These are phyloP conservation scores for Danionella dracula DNA, from an alignment of 2,797 vertebrate genomes.

Conservation along the genomic window DNA sequence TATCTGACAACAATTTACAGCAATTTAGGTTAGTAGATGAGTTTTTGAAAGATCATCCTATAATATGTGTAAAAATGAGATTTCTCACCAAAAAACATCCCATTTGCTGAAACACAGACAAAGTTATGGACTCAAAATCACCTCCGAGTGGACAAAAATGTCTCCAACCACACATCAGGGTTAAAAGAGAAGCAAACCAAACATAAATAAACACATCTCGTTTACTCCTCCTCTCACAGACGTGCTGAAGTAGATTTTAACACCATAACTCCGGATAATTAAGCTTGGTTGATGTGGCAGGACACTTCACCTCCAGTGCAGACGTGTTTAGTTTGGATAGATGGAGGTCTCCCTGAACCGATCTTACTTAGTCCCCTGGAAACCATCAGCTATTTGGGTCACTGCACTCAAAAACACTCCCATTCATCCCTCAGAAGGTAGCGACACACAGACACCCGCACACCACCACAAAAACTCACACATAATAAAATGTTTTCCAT, in stretches of 20 bases:
- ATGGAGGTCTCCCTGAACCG: conserved; percentile 16
- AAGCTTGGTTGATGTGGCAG: background rate
- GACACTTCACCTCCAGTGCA: background rate
- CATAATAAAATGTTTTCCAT: background rate
- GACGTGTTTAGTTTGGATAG: conserved; percentile 9
- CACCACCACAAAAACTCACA: background rate
- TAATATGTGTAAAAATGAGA: too few species aligned
- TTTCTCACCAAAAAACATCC: too few species aligned
- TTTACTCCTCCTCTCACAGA: background rate
- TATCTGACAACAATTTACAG: too few species aligned
- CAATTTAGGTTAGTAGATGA: too few species aligned
- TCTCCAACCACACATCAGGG: too few species aligned
- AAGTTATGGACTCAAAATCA: too few species aligned
- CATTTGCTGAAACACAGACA: too few species aligned
- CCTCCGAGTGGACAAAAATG: too few species aligned
- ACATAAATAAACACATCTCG: too few species aligned
- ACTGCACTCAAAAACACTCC: conserved; percentile 7
- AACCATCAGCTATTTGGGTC: conserved; percentile 31
- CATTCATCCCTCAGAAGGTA: background rate
- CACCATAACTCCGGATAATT: conserved; percentile 19
- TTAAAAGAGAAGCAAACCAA: too few species aligned
- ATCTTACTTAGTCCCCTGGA: conserved; percentile 19
- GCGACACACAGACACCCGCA: background rate
- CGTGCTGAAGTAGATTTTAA: background rate
- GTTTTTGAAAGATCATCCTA: too few species aligned